Conservation (phyloP, 2,888 invertebrate species). For the Lasioglossum oenotherae region DNA sequence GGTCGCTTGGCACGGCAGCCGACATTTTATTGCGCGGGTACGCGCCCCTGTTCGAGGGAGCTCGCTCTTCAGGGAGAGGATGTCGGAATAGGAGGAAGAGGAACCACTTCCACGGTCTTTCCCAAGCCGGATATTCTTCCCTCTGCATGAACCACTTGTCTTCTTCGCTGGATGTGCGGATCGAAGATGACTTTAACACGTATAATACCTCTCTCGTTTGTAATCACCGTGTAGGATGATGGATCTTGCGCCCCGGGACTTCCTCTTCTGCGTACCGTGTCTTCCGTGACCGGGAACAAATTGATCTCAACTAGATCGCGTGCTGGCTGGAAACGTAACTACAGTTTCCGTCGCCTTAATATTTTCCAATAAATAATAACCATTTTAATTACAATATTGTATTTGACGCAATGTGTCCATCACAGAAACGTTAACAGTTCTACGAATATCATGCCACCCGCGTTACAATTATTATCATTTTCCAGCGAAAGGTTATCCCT, state of each 20-base stretch:
- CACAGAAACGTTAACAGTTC: too few species aligned
- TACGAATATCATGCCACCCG: too few species aligned
- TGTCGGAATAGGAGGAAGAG: slow-evolving; percentile 41
- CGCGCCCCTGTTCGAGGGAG: slow-evolving; percentile 39
- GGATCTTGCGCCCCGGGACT: background rate
- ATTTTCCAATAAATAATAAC: too few species aligned
- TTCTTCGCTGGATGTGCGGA: slow-evolving; percentile 12
- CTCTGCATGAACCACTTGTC: slow-evolving; percentile 36
- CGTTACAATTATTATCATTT: too few species aligned
- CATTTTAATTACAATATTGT: background rate
- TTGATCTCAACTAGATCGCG: background rate
- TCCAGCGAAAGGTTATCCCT: background rate
- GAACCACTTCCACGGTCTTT: slow-evolving; percentile 21
- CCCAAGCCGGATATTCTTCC: background rate
- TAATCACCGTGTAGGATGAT: slow-evolving; percentile 5
- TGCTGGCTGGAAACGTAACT: too few species aligned
- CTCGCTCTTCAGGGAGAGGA: slow-evolving; percentile 42
- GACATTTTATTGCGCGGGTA: slow-evolving; percentile 82
- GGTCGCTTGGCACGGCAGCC: slow-evolving; percentile 81
- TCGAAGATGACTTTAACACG: slow-evolving; percentile 5
- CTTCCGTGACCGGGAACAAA: background rate
- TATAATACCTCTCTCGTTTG: background rate
- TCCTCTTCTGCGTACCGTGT: background rate
- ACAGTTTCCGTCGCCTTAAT: too few species aligned
- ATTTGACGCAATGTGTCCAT: too few species aligned